Percentiles rank a stretch among this genome's conserved stretches.
phyloP scores from a whole-genome alignment of 2,113 vertebrate genomes.

The Sitta europaea region DNA sequence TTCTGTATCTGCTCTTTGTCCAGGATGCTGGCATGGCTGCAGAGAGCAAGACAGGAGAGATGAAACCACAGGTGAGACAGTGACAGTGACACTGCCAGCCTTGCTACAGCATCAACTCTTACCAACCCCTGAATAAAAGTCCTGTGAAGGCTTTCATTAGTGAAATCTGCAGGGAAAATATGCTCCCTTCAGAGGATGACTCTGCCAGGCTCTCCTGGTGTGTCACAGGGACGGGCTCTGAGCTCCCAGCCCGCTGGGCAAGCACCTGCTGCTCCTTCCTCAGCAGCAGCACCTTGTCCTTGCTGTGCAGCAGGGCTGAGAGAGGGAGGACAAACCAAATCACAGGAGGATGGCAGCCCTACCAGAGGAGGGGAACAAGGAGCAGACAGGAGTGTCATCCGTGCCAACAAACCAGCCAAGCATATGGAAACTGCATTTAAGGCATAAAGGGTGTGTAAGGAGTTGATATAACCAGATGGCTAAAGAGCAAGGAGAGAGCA shows the following conservation, averaged over 20 bases:
- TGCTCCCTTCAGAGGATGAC: accelerated
- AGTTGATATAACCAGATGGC: neutral
- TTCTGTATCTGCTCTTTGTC: neutral
- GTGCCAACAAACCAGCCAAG: neutral
- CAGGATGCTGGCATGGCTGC: neutral
- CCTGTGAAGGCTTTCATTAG: neutral
- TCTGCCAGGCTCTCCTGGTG: neutral
- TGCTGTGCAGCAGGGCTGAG: neutral
- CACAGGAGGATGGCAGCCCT: neutral
- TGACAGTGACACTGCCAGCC: neutral
- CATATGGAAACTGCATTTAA: neutral
- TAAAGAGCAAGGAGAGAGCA: neutral
- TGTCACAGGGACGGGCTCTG: neutral
- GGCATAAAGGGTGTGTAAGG: neutral
- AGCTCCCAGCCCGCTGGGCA: neutral
- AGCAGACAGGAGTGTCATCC: neutral
- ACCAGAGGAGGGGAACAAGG: neutral
- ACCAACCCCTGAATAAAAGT: neutral
- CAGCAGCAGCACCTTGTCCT: neutral
- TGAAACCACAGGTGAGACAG: neutral
- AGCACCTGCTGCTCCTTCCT: neutral
- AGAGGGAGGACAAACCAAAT: neutral
- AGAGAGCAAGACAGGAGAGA: neutral
- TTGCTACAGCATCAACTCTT: neutral
- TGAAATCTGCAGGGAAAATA: neutral